Evolutionary conservation across 1,140 invertebrate genomes (phyloP), one percentile per base, ranked within the genome.

Genomic region (Oryctes rhinoceros): DNA sequence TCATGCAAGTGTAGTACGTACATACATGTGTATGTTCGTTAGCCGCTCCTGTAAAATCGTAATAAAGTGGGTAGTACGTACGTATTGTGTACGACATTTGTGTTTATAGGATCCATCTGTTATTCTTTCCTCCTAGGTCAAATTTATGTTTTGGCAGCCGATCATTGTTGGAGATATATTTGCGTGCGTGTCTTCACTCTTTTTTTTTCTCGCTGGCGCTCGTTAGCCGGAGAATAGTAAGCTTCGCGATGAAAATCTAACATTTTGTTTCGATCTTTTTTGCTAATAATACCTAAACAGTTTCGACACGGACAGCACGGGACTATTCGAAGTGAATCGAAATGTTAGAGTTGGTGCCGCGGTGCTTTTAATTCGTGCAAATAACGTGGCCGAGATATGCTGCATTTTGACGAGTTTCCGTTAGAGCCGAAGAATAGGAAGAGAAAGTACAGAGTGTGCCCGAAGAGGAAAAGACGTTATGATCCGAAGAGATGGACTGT

Each of bases 21-120:
- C n/a, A n/a, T n/a, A n/a, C n/a, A 62, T 13, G 53, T 7, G 53
- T 20, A 62, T 6, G 15, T 62, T 62, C 9, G 5, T 18, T 20
- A n/a, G 20, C 53, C 53, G 20, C 53, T 62, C 53, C 20, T 20
- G 53, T 20, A 18, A 20, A 62, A 62, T 62, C 13, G 15, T 7
- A 62, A 62, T 20, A n/a, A 62, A 62, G 53, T 62, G 53, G 53
- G 53, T 13, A 5, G 53, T 62, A 62, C 13, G 5, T 20, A 62
- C 53, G 53, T 62, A 62, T 62, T 62, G 20, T 62, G 4, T 62
- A 62, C 53, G 53, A n/a, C 53, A 62, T 62, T 62, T 62, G 53
- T 62, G 53, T 62, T 62, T 62, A 62, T 62, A 62, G 4, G 5
- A 20, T 62, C 53, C 53, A 62, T 62, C 53, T 62, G 53, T 62